phyloP scores from a whole-genome alignment of 1,140 invertebrate genomes.

The Drosophila micromelanica region DNA sequence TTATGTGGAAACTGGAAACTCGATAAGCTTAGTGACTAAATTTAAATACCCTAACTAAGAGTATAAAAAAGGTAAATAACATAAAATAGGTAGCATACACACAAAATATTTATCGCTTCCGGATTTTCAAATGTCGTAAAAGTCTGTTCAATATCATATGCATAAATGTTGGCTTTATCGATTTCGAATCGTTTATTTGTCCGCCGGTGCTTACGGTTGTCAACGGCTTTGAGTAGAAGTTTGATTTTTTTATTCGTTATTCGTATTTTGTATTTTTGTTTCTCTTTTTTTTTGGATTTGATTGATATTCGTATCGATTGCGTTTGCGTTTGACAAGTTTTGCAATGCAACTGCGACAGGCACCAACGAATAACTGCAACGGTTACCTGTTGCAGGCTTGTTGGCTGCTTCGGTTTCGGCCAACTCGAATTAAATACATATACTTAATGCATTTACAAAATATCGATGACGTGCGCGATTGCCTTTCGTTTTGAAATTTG shows the following conservation, averaged over 20 bases:
- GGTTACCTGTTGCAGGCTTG: slow-evolving; percentile 46
- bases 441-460: slow-evolving; percentile 81
- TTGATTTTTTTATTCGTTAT: slow-evolving; percentile 16
- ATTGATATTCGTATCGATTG: slow-evolving; percentile 83
- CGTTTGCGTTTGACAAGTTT: slow-evolving; percentile 82
- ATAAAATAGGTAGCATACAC: slow-evolving; percentile 58
- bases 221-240: slow-evolving; percentile 53
- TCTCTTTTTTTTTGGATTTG: slow-evolving; percentile 67
- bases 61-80: slow-evolving; percentile 13
- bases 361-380: slow-evolving; percentile 23
- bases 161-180: slow-evolving; percentile 72
- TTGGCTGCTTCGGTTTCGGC: slow-evolving; percentile 42
- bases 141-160: slow-evolving; percentile 66
- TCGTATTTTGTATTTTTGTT: background rate
- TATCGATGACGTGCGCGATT: slow-evolving; percentile 72
- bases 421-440: slow-evolving; percentile 75
- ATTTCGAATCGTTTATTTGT: slow-evolving; percentile 50
- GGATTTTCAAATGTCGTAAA: slow-evolving; percentile 74
- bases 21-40: too few species aligned
- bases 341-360: slow-evolving; percentile 70
- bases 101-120: slow-evolving; percentile 79
- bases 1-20: too few species aligned
- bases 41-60: background rate
- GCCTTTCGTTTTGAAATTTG: slow-evolving; percentile 62
- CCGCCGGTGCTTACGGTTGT: slow-evolving; percentile 59